Evolutionary conservation across 92 coral and sea anemone species (phyloP), one percentile per base, ranked within the genome.

Genomic region (Nematostella vectensis): DNA sequence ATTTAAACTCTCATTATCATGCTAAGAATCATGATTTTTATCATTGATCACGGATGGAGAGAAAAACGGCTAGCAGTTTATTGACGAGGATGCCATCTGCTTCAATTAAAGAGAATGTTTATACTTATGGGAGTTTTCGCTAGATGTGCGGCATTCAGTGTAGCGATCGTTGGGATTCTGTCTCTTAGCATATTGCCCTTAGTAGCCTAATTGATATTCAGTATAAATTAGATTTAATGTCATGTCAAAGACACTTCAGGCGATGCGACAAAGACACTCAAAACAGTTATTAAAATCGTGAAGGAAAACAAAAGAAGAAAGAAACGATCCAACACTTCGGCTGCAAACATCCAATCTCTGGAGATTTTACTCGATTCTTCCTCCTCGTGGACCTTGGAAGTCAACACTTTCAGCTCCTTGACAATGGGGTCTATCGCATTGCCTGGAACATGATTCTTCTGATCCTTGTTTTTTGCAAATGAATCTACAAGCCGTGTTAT

Each of bases 261-360:
- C 31, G 58, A 53, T 12, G 40, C 11, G 36, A 27, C 11, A 11
- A 53, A 53, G 0, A 74, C 58, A 19, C 31, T 17, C 10, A 56
- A 20, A 12, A 42, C 38, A 1, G 69, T 55, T 0, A 67, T 30
- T 2, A 33, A 27, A 50, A 66, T 59, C n/a, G 47, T 42, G 0
- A 22, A 15, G 16, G 31, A 3, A 25, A 67, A 53, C 2, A 27
- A 0, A 19, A 51, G 18, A 23, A 74, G 22, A 24, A 67, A 67
- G 28, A 67, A 67, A 1, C 75, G 65, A 49, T 74, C 81, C n/a
- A 74, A 25, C 29, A 74, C 74, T 25, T 51, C 33, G 0, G 63
- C 25, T 11, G 75, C 81, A 29, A 66, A 57, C 1, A 20, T 42
- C 81, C 81, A 74, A 10, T 74, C 62, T 10, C 27, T 13, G 18